phyloP scores from a whole-genome alignment of 2,113 vertebrate species.

The Petaurus breviceps region DNA sequence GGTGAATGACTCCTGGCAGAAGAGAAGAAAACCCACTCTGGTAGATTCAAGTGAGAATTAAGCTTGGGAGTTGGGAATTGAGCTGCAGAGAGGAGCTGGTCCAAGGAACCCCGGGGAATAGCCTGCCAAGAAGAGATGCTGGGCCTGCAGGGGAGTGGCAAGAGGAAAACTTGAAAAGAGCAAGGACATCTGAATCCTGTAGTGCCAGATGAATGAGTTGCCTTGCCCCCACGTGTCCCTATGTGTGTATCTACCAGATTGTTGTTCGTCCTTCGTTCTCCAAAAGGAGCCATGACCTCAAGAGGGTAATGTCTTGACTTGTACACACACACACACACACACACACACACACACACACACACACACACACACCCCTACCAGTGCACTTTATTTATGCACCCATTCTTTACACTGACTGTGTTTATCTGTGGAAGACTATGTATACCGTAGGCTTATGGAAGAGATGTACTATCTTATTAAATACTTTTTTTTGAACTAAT shows the following conservation, averaged over 20 bases:
- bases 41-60: neutral
- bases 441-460: neutral
- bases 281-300: too few relatives aligned
- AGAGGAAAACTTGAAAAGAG: neutral
- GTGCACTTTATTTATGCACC: neutral
- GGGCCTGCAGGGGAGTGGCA: neutral
- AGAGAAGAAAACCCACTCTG: neutral
- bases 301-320: too few relatives aligned
- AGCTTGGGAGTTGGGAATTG: neutral
- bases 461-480: neutral
- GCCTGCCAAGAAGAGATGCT: neutral
- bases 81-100: neutral
- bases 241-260: neutral
- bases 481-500: neutral
- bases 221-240: neutral
- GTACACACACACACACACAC: too few relatives aligned
- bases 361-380: too few relatives aligned
- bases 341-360: too few relatives aligned
- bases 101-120: neutral
- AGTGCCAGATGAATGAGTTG: neutral
- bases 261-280: neutral
- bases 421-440: neutral
- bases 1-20: neutral
- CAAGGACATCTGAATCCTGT: neutral
- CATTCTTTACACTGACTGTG: neutral